A percentile compares a stretch with the other conserved stretches of the same genome.
Conservation (phyloP, 2,888 invertebrate genomes). For the Cartodere bifasciata region DNA sequence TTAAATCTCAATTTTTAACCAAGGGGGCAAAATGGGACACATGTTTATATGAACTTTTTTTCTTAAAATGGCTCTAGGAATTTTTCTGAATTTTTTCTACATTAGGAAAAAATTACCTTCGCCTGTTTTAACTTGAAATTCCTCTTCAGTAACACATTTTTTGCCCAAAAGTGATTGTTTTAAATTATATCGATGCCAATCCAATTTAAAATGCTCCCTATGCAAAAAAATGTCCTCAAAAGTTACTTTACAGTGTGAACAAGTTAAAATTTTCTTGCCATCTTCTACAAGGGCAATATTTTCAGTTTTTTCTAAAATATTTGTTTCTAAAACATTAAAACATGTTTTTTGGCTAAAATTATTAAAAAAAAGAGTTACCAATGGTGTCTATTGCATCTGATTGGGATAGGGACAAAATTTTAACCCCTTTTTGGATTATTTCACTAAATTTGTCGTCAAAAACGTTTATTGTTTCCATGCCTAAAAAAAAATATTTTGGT, state of each 20-base stretch:
- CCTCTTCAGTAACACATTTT: constrained; percentile 41
- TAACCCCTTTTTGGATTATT: constrained; percentile 21
- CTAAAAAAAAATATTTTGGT: too few relatives aligned
- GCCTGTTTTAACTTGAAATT: constrained; percentile 41
- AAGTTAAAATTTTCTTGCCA: constrained; percentile 28
- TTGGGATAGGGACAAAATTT: constrained; percentile 20
- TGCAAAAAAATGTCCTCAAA: constrained; percentile 50
- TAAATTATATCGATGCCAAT: constrained; percentile 77
- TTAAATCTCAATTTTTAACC: neutral
- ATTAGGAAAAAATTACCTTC: constrained; percentile 20
- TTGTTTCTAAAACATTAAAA: too few relatives aligned
- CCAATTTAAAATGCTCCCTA: constrained; percentile 64
- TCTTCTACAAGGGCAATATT: constrained; percentile 6
- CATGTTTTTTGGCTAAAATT: too few relatives aligned
- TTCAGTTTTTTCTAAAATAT: constrained; percentile 5
- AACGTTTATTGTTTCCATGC: constrained; percentile 24
- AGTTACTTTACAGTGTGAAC: constrained; percentile 40
- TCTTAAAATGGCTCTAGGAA: too few relatives aligned
- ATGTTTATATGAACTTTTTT: too few relatives aligned
- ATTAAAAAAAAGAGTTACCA: constrained; percentile 2
- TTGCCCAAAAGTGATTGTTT: constrained; percentile 54
- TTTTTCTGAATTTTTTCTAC: constrained; percentile 4
- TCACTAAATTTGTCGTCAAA: constrained; percentile 25
- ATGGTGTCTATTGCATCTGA: constrained; percentile 16
- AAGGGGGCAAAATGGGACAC: too few relatives aligned